Base-by-base conservation (phyloP, 2,113 vertebrate genomes). In the Vimba vimba region DNA sequence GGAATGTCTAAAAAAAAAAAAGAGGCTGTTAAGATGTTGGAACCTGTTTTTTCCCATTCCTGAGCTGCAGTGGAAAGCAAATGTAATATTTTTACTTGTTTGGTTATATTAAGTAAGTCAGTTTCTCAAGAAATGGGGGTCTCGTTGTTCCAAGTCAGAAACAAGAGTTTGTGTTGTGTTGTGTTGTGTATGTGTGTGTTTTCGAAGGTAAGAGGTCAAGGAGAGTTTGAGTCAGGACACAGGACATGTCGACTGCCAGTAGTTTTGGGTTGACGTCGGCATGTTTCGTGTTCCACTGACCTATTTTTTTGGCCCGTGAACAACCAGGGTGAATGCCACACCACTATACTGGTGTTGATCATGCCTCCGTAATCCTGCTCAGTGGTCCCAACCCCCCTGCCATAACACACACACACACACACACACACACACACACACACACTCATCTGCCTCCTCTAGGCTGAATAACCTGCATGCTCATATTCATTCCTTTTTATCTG, bases 251-350 rank as follows among this genome's bases (percentile, higher is more conserved):
- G 83, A 57, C 55, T 21, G 19, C 55, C 55, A 21, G 55, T 83
- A 47, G 60, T 88, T 87, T 88, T 79, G 75, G 75, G 91, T 82
- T 85, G 86, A 85, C 83, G 78, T 79, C 59, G 86, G 33, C 57
- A 50, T 87, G 45, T 86, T 89, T 93, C 94, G 90, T 94, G 95
- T 89, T 94, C 95, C 91, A 95, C 94, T 96, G 95, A 96, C 95
- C 95, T 92, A 94, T 95, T 94, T 94, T 93, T 92, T 85, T 90
- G 86, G 86, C 39, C 19, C 47, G 45, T 93, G 89, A 90, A 92
- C 89, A 90, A 92, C 92, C 90, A 89, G 55, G 89, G 90, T 88
- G 88, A 89, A 91, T 91, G 91, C 90, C 79, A 92, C 91, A 90
- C 90, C 89, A 89, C 91, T 86, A 55, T 89, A 87, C 83, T 91